Percentiles rank a stretch among this genome's conserved stretches.
These are phyloP conservation scores for Podocnemis expansa DNA, from an alignment of 2,113 vertebrate species.

Conservation along the genomic window DNA sequence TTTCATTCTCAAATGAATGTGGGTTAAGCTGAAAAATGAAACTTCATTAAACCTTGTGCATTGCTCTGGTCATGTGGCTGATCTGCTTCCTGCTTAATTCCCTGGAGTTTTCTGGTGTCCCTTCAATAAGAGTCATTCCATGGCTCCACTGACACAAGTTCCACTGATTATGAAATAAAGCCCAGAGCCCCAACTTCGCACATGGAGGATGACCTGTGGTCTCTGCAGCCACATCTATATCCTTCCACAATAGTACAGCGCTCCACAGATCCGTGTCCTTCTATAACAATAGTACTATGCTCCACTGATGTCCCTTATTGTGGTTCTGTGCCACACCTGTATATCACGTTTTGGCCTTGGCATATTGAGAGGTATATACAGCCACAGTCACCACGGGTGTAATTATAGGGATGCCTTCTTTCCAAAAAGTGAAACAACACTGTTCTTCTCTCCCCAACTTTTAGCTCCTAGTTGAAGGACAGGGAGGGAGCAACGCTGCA, in stretches of 20 bases:
- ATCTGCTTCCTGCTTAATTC: neutral
- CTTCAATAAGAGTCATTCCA: neutral
- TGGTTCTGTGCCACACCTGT: neutral
- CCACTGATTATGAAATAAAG: neutral
- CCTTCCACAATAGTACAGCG: too few species aligned
- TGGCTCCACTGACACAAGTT: neutral
- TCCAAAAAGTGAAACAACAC: neutral
- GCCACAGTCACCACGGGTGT: accelerated
- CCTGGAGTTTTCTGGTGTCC: neutral
- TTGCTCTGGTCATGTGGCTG: neutral
- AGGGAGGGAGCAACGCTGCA: neutral
- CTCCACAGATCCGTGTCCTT: neutral
- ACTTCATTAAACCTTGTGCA: neutral
- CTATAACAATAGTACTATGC: too few species aligned
- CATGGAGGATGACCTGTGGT: neutral
- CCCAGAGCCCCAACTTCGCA: neutral
- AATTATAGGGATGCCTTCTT: neutral
- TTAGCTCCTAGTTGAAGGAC: neutral
- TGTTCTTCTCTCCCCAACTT: neutral
- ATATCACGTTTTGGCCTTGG: neutral
- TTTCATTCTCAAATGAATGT: neutral
- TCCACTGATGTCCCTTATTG: neutral
- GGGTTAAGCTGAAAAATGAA: neutral
- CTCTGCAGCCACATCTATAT: neutral
- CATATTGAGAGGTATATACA: neutral